Conservation (phyloP, 2,113 vertebrate genomes). For the Proteles cristata region DNA sequence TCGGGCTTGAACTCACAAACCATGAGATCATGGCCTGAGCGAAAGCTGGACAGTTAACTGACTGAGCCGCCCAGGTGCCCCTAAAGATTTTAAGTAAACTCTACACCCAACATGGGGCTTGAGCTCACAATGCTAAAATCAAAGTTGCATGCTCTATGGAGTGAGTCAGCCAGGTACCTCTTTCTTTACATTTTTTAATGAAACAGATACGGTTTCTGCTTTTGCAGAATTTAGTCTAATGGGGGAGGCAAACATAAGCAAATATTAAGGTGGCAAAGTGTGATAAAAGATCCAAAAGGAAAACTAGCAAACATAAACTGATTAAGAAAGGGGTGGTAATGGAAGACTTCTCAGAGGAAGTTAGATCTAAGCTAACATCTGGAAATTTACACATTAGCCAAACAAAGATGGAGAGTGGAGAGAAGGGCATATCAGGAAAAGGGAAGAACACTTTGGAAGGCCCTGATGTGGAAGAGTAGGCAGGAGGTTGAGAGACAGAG, state of each 20-base stretch:
- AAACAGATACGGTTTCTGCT: conserved; percentile 19
- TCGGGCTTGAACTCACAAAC: too few relatives aligned
- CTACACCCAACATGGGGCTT: not conserved
- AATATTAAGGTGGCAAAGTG: conserved; percentile 12
- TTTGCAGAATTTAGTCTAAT: conserved; percentile 17
- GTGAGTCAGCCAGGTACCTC: not conserved
- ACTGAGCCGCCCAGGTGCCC: too few relatives aligned
- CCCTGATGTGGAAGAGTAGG: not conserved
- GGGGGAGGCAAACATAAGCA: not conserved
- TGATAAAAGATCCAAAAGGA: not conserved
- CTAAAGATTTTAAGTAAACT: not conserved
- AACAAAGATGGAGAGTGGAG: not conserved
- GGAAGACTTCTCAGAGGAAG: not conserved
- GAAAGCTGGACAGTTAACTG: too few relatives aligned
- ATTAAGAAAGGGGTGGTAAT: not conserved
- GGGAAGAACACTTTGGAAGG: not conserved
- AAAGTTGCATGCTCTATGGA: not conserved
- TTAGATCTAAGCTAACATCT: not conserved
- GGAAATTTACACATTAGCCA: not conserved
- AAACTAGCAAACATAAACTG: not conserved
- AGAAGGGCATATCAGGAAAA: not conserved
- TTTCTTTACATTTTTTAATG: not conserved
- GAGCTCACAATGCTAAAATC: not conserved
- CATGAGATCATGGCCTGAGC: too few relatives aligned
- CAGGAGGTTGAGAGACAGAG: not conserved